phyloP scores from a whole-genome alignment of 30 jellyfish, hydroid and myxozoan genomes.

The Sanderia malayensis region DNA sequence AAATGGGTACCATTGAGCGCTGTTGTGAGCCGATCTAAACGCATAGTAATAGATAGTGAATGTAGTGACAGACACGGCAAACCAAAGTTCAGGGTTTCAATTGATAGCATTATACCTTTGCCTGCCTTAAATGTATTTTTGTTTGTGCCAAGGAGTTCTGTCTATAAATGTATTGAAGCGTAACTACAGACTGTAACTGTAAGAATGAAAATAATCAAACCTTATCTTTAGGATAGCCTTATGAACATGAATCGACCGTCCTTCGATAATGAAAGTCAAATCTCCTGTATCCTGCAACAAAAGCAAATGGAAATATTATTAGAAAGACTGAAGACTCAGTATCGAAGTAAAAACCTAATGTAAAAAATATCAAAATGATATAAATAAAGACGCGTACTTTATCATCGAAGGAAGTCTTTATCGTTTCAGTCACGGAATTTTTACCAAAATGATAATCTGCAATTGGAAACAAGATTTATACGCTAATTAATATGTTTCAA shows the following conservation, averaged over 20 bases:
- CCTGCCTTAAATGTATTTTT: not conserved
- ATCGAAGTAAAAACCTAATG: not conserved
- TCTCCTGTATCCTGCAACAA: constrained; percentile 62
- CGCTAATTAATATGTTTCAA: not conserved
- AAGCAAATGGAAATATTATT: not conserved
- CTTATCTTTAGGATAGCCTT: constrained; percentile 79
- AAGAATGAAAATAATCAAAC: constrained; percentile 9
- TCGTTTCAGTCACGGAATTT: constrained; percentile 21
- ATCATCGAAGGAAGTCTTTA: constrained; percentile 39
- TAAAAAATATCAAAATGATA: too few species aligned
- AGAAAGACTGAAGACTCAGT: not conserved
- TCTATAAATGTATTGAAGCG: not conserved
- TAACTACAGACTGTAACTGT: not conserved
- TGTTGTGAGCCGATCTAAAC: too few species aligned
- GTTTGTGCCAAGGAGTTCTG: too few species aligned
- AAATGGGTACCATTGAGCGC: too few species aligned
- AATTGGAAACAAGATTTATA: not conserved
- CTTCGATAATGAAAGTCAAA: constrained; percentile 67
- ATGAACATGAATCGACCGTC: constrained; percentile 71
- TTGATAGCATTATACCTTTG: not conserved
- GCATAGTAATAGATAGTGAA: too few species aligned
- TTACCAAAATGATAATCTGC: constrained; percentile 24
- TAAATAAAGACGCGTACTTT: not conserved
- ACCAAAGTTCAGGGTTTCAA: too few species aligned
- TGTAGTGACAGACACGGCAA: too few species aligned